phyloP scores from a whole-genome alignment of 2,797 vertebrate species.

The Phoxinus dragarum region DNA sequence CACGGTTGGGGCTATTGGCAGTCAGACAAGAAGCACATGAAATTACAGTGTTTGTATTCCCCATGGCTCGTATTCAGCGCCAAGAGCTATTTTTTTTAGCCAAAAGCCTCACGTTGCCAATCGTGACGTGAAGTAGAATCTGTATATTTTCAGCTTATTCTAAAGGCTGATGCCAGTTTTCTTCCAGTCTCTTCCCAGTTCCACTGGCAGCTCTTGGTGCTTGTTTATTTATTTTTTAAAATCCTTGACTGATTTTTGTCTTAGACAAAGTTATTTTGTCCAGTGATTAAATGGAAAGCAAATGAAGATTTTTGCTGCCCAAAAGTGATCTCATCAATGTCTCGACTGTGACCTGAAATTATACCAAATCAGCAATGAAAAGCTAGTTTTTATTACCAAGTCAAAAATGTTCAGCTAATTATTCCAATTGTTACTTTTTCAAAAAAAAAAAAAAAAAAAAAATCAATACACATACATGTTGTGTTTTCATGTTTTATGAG shows the following conservation, averaged over 20 bases:
- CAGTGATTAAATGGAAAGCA: conserved; percentile 15
- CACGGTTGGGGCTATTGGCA: conserved; percentile 24
- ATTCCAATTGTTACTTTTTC: neutral
- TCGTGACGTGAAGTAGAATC: neutral
- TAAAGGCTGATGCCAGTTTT: neutral
- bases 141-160: conserved; percentile 13
- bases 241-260: neutral
- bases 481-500: too few species aligned
- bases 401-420: neutral
- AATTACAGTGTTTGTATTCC: conserved; percentile 26
- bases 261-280: neutral
- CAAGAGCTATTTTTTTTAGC: conserved; percentile 19
- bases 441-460: too few species aligned
- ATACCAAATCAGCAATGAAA: neutral
- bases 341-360: neutral
- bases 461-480: neutral
- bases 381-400: neutral
- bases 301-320: neutral
- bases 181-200: neutral
- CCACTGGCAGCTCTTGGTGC: neutral
- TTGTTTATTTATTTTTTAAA: neutral
- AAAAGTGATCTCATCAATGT: neutral
- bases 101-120: neutral
- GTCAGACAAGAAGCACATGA: conserved; percentile 17
- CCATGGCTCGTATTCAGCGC: neutral